Base-by-base conservation (phyloP, 2,888 invertebrate species). In the Tetrapedia diversipes region DNA sequence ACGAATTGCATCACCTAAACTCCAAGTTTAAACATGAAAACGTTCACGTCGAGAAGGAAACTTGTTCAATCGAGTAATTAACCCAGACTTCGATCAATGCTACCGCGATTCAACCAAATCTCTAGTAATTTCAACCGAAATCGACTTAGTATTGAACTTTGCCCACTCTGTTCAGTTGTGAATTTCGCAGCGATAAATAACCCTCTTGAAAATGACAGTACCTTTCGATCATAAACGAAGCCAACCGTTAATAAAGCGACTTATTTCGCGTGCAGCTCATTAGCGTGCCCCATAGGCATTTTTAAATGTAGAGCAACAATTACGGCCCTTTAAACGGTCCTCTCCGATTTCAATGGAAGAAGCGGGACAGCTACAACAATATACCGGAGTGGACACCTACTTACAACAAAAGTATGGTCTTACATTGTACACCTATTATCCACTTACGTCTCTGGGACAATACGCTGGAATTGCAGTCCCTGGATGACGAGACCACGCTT, bases 381-480 rank as follows among this genome's bases (percentile, higher is more conserved):
- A 61, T 66, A 67, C 66, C 65, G 74, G 56, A 60, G n/a, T 63
- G 71, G 67, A 81, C 81, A 85, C 76, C 83, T 83, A 85, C 83
- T 83, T 81, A 71, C 79, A 79, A 83, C 84, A 79, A 84, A 80
- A 84, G 76, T 80, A 75, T 74, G 80, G 83, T 73, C 86, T 84
- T 83, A 84, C 81, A 85, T 81, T 77, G 85, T 77, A 71, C 82
- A 82, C 81, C 86, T 77, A 88, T 88, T 88, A 88, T 88, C 85
- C 88, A 88, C 88, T 88, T 88, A 88, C 88, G 83, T 77, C 86
- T 88, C 80, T 81, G 87, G 84, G 81, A 89, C 86, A 85, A 86
- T 88, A 85, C 86, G 86, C 66, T 87, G 84, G 70, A 88, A 88
- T 87, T 88, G 88, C 83, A 82, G 83, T 64, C 84, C 84, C 81